phyloP scores from a whole-genome alignment of 2,113 vertebrate species.

The Elachura formosa region DNA sequence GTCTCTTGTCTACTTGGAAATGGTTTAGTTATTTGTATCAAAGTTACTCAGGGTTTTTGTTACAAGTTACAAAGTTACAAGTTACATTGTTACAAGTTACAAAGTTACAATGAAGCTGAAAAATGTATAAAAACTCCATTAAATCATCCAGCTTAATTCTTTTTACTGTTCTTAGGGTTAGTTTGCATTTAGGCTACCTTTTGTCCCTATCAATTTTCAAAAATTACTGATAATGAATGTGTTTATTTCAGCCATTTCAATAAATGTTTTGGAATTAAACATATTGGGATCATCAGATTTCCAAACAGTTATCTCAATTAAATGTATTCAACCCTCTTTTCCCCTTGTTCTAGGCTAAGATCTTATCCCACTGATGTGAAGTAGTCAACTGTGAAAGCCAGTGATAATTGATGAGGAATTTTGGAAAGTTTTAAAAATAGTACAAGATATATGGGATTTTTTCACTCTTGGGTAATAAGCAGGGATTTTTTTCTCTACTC shows the following conservation, averaged over 20 bases:
- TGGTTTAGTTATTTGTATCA: not conserved
- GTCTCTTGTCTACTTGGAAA: not conserved
- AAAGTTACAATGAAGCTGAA: not conserved
- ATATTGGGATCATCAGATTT: not conserved
- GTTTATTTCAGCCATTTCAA: not conserved
- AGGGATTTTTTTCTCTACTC: not conserved
- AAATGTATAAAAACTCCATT: not conserved
- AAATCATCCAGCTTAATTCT: not conserved
- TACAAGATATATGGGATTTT: not conserved
- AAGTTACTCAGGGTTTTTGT: not conserved
- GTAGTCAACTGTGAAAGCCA: not conserved
- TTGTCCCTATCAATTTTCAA: not conserved
- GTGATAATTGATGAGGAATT: not conserved
- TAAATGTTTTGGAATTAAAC: not conserved
- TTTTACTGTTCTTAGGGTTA: not conserved
- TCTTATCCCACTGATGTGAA: not conserved
- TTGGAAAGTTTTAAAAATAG: not conserved
- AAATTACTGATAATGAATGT: not conserved
- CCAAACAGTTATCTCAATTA: not conserved
- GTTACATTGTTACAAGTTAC: no score
- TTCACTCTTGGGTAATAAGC: not conserved
- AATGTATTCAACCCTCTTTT: not conserved
- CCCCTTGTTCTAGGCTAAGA: not conserved
- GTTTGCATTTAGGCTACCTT: not conserved
- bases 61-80: no score